phyloP scores from a whole-genome alignment of 2,888 invertebrate species.

The Pollenia angustigena region DNA sequence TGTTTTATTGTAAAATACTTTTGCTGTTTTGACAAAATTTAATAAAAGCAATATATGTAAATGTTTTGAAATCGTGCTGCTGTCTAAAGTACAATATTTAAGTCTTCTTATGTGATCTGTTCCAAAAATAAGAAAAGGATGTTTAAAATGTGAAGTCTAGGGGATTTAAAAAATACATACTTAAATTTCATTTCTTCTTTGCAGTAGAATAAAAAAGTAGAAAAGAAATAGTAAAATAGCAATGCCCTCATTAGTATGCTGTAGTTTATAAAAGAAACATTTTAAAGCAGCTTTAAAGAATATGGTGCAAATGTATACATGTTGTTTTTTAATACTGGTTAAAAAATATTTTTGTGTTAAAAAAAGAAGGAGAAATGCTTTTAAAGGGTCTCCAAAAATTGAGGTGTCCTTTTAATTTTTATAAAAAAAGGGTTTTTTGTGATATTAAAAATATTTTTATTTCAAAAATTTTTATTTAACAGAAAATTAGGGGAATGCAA shows the following conservation, averaged over 20 bases:
- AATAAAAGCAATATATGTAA: conserved; percentile 40
- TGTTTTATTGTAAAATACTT: conserved; percentile 50
- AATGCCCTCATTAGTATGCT: conserved; percentile 6
- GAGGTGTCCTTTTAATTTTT: too few species aligned
- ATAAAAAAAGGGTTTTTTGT: too few species aligned
- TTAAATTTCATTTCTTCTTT: not conserved
- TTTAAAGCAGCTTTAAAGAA: not conserved
- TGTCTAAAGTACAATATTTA: conserved; percentile 27
- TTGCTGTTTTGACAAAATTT: conserved; percentile 58
- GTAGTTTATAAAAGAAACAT: not conserved
- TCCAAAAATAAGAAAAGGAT: not conserved
- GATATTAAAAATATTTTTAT: too few species aligned
- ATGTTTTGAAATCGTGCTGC: conserved; percentile 49
- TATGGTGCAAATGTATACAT: not conserved
- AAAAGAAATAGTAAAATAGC: not conserved
- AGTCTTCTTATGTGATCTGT: conserved; percentile 33
- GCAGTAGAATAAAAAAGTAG: not conserved
- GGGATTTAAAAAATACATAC: not conserved
- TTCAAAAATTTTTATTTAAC: too few species aligned
- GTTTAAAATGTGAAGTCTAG: not conserved
- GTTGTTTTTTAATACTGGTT: too few species aligned
- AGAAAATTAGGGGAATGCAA: too few species aligned
- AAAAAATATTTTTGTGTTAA: too few species aligned
- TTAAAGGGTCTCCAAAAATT: too few species aligned
- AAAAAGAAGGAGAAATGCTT: too few species aligned